Conservation (phyloP, 2,113 vertebrate species). For the Bungarus multicinctus region DNA sequence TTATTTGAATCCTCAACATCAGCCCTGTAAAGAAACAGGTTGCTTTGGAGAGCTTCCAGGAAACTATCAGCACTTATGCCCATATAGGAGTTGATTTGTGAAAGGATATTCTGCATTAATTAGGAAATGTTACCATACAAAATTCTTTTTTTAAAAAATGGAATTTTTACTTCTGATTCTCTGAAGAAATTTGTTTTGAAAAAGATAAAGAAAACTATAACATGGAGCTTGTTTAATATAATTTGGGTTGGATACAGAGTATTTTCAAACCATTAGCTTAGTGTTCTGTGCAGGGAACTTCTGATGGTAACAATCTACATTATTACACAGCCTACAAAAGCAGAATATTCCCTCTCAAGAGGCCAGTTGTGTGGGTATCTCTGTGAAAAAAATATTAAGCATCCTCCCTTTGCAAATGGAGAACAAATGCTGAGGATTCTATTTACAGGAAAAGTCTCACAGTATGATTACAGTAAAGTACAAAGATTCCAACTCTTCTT, state of each 20-base stretch:
- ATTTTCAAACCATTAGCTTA: not conserved
- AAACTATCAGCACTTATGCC: not conserved
- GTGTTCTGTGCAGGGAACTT: not conserved
- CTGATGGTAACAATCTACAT: not conserved
- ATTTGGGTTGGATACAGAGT: not conserved
- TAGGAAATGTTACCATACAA: not conserved
- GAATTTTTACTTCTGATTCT: not conserved
- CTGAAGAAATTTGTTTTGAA: not conserved
- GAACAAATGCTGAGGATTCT: not conserved
- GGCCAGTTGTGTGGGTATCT: not conserved
- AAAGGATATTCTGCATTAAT: constrained; percentile 13
- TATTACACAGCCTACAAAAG: not conserved
- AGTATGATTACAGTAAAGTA: not conserved
- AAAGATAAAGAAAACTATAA: not conserved
- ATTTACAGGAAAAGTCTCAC: not conserved
- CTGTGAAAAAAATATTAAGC: not conserved
- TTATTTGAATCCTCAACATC: not conserved
- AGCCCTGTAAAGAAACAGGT: not conserved
- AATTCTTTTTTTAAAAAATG: not conserved
- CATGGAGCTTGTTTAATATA: not conserved
- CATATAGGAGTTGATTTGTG: not conserved
- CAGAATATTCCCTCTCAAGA: not conserved
- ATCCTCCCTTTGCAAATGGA: not conserved
- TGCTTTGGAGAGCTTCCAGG: constrained; percentile 5
- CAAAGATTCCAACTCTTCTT: not conserved